Percentiles rank a stretch among this genome's conserved stretches.
Evolutionary conservation across 1,140 invertebrate genomes (phyloP).

Genomic region (Tetranychus urticae): DNA sequence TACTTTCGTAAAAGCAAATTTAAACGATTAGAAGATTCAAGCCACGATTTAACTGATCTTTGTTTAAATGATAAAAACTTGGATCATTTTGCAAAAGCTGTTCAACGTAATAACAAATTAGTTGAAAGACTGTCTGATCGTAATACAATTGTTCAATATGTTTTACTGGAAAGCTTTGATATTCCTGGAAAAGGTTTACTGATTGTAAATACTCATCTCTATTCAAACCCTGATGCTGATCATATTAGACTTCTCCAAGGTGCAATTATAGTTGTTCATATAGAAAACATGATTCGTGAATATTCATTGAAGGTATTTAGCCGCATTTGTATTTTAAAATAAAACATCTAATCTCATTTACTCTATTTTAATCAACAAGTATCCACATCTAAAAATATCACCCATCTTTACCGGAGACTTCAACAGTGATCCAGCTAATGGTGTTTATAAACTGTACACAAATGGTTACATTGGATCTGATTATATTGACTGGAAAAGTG

Average conservation of each 20-base stretch:
- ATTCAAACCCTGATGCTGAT: slow-evolving; percentile 65
- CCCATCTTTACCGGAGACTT: slow-evolving; percentile 60
- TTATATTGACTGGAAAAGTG: slow-evolving; percentile 45
- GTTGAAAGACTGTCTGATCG: slow-evolving; percentile 20
- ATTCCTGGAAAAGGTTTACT: slow-evolving; percentile 25
- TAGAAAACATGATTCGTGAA: slow-evolving; percentile 28
- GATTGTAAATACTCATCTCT: slow-evolving; percentile 71
- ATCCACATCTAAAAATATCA: slow-evolving; percentile 28
- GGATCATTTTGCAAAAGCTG: slow-evolving; percentile 29
- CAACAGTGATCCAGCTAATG: slow-evolving; percentile 56
- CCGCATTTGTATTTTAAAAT: not conserved
- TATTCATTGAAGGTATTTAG: slow-evolving; percentile 16
- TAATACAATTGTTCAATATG: slow-evolving; percentile 22
- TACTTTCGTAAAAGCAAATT: slow-evolving; percentile 33
- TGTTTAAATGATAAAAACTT: slow-evolving; percentile 18
- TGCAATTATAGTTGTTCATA: slow-evolving; percentile 17
- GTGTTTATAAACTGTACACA: slow-evolving; percentile 46
- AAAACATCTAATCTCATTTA: not conserved
- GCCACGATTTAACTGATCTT: not conserved
- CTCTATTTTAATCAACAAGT: slow-evolving; percentile 17
- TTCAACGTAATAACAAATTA: slow-evolving; percentile 33
- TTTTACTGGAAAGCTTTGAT: slow-evolving; percentile 33
- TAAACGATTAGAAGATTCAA: slow-evolving; percentile 11
- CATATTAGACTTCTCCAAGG: slow-evolving; percentile 50
- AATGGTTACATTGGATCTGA: slow-evolving; percentile 32